Base-by-base conservation (phyloP, 1,140 invertebrate species). In the Drosophila willistoni region DNA sequence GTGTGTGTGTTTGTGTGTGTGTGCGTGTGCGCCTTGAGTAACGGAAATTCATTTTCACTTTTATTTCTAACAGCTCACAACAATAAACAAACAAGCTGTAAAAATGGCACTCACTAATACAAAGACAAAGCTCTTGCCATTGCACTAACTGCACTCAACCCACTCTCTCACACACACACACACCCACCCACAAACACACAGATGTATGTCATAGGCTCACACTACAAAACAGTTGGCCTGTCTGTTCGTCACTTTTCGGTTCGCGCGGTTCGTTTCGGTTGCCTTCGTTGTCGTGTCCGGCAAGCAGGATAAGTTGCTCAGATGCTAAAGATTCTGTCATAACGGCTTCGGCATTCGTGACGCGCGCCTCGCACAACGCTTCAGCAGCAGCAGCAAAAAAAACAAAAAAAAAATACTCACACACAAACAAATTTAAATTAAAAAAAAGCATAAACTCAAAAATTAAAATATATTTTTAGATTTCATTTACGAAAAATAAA, bases 251-350 rank as follows among this genome's bases (percentile, higher is more conserved):
- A 7, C 17, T 19, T 3, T 10, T 14, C 17, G 44, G 7, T 47
- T 47, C 44, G 44, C 2, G 14, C 14, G 1, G 7, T 47, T 47
- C 44, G 14, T 6, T 47, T 47, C 44, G 7, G 44, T 47, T 47
- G 17, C 7, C 17, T 51, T 22, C 17, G 44, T 64, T 64, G n/a
- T 59, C 33, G 54, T 17, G 42, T 34, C 33, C 17, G 25, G 67
- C 41, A 44, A 66, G 41, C 74, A 89, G 84, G 84, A 89, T 89
- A 89, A 89, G 84, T 89, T 87, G 74, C 55, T 73, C 77, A 74
- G 84, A 83, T 81, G 84, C 80, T 84, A 69, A 73, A 89, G 85
- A 89, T 90, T 89, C 84, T 89, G 85, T 89, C 84, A 89, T 89
- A 89, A 89, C 84, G 84, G 84, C 84, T 89, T 89, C 77, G 84